Conservation (phyloP, 2,888 invertebrate species). For the Heliconius charithonia region DNA sequence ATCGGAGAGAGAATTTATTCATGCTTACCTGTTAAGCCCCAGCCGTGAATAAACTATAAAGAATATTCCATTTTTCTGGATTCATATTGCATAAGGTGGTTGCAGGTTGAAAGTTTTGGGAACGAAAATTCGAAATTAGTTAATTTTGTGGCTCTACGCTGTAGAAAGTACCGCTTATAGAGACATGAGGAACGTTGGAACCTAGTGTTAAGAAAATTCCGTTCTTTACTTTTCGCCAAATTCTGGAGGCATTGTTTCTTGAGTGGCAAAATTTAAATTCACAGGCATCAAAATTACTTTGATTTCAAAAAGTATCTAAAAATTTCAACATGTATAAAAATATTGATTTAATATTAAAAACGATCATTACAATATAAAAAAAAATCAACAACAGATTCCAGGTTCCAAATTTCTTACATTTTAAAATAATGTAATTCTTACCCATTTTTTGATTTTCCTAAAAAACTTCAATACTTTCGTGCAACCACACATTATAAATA, state of each 20-base stretch:
- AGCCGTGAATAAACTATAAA: slow-evolving; percentile 79
- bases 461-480: slow-evolving; percentile 56
- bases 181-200: no score
- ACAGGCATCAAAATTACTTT: no score
- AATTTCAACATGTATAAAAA: no score
- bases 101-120: slow-evolving; percentile 58
- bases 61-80: slow-evolving; percentile 82
- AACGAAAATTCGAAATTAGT: no score
- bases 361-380: background rate
- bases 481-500: slow-evolving; percentile 59
- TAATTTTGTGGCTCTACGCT: background rate
- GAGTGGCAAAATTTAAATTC: no score
- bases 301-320: no score
- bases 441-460: background rate
- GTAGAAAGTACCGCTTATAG: background rate
- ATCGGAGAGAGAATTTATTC: slow-evolving; percentile 78
- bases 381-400: no score
- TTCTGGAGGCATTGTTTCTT: no score
- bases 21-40: slow-evolving; percentile 80
- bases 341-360: no score
- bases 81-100: slow-evolving; percentile 73
- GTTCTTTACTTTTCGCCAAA: no score
- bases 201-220: no score
- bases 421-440: background rate
- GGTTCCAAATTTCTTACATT: background rate